Conservation (phyloP, 1,140 invertebrate genomes). For the Eupeodes corollae region DNA sequence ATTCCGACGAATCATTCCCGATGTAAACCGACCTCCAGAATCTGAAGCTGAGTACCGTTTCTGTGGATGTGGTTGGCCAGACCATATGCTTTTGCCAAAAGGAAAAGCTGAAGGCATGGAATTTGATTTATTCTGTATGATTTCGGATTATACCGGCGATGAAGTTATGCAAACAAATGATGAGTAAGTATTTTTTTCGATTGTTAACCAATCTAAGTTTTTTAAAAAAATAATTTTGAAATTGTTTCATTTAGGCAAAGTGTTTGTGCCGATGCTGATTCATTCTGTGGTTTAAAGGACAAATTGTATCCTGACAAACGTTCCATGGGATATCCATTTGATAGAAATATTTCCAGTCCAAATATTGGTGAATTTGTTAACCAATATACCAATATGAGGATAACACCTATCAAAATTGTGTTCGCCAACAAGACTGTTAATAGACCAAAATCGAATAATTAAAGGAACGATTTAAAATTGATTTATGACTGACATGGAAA, state of each 20-base stretch:
- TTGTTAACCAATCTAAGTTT: too few relatives aligned
- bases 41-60: constrained; percentile 35
- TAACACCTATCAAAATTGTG: constrained; percentile 37
- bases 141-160: constrained; percentile 38
- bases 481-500: too few relatives aligned
- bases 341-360: constrained; percentile 41
- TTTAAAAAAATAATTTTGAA: too few relatives aligned
- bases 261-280: constrained; percentile 45
- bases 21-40: constrained; percentile 18
- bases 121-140: constrained; percentile 41
- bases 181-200: constrained; percentile 5
- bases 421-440: not conserved
- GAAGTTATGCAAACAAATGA: constrained; percentile 46
- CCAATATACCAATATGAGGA: constrained; percentile 38
- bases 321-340: constrained; percentile 55
- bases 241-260: too few relatives aligned
- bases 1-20: constrained; percentile 43
- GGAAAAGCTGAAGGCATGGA: constrained; percentile 34
- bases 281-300: constrained; percentile 51
- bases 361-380: constrained; percentile 43
- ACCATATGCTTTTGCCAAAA: constrained; percentile 42
- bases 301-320: constrained; percentile 47
- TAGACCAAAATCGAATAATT: too few relatives aligned
- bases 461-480: too few relatives aligned
- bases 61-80: constrained; percentile 47